Conservation (phyloP, 2,797 vertebrate genomes). For the Cichlasoma orientale region DNA sequence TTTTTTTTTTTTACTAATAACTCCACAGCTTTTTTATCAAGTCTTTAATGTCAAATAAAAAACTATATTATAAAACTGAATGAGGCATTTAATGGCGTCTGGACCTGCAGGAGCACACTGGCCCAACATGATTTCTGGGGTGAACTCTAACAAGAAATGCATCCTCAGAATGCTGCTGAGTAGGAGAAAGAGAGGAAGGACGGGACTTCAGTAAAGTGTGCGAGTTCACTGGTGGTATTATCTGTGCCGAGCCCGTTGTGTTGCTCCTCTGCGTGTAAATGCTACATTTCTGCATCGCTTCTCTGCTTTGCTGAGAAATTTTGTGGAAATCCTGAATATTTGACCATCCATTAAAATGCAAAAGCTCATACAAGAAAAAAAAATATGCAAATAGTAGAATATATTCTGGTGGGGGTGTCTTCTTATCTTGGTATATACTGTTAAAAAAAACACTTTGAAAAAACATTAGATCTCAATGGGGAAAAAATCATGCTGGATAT, state of each 20-base stretch:
- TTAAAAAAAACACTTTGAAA: no score
- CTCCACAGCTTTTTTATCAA: slow-evolving; percentile 65
- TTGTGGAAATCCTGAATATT: slow-evolving; percentile 21
- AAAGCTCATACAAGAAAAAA: not conserved
- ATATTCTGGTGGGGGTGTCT: not conserved
- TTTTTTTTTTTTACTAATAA: slow-evolving; percentile 48
- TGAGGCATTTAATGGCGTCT: slow-evolving; percentile 78
- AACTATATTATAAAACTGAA: slow-evolving; percentile 76
- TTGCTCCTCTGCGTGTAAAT: slow-evolving; percentile 33
- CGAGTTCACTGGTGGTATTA: slow-evolving; percentile 60
- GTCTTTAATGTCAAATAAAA: slow-evolving; percentile 78
- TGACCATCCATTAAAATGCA: slow-evolving; percentile 21
- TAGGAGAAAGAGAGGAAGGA: slow-evolving; percentile 39
- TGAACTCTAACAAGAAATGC: slow-evolving; percentile 79
- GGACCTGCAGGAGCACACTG: slow-evolving; percentile 68
- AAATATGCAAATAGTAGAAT: not conserved
- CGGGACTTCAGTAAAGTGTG: slow-evolving; percentile 60
- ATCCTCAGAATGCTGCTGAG: slow-evolving; percentile 68
- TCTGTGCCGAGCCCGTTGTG: slow-evolving; percentile 32
- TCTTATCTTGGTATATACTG: slow-evolving; percentile 6
- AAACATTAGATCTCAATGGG: no score
- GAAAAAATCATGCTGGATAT: no score
- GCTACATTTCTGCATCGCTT: slow-evolving; percentile 1
- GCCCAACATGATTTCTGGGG: slow-evolving; percentile 75
- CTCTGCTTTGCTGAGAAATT: slow-evolving; percentile 1